phyloP scores from a whole-genome alignment of 2,113 vertebrate species.

The Paralichthys olivaceus region DNA sequence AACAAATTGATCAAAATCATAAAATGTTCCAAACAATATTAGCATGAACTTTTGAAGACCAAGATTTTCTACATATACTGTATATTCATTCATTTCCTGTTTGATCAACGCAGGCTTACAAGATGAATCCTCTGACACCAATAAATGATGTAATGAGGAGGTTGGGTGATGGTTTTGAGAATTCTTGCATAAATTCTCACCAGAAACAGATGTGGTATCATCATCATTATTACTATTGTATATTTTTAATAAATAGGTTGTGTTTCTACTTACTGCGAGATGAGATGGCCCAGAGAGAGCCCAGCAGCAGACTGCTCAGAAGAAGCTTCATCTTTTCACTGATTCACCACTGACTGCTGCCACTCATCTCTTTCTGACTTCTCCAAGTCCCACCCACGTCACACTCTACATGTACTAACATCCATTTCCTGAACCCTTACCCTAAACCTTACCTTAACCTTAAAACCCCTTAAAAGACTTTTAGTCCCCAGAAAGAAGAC shows the following conservation, averaged over 20 bases:
- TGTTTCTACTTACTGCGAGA: slow-evolving; percentile 59
- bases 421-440: background rate
- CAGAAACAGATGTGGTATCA: background rate
- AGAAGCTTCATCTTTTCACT: slow-evolving; percentile 56
- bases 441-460: too few relatives aligned
- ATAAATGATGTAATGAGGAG: too few relatives aligned
- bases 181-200: background rate
- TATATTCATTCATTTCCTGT: too few relatives aligned
- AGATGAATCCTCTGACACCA: too few relatives aligned
- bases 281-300: slow-evolving; percentile 10
- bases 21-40: too few relatives aligned
- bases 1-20: too few relatives aligned
- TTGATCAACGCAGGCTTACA: too few relatives aligned
- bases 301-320: slow-evolving; percentile 28
- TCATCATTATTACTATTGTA: background rate
- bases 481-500: too few relatives aligned
- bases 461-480: too few relatives aligned
- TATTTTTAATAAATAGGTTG: background rate
- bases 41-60: too few relatives aligned
- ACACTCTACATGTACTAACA: background rate
- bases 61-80: too few relatives aligned
- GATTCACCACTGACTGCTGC: background rate
- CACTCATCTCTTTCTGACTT: background rate
- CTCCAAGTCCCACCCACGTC: background rate
- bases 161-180: too few relatives aligned